Evolutionary conservation across 2,797 vertebrate species (phyloP), one percentile per base, ranked within the genome.

Genomic region (Miichthys miiuy): DNA sequence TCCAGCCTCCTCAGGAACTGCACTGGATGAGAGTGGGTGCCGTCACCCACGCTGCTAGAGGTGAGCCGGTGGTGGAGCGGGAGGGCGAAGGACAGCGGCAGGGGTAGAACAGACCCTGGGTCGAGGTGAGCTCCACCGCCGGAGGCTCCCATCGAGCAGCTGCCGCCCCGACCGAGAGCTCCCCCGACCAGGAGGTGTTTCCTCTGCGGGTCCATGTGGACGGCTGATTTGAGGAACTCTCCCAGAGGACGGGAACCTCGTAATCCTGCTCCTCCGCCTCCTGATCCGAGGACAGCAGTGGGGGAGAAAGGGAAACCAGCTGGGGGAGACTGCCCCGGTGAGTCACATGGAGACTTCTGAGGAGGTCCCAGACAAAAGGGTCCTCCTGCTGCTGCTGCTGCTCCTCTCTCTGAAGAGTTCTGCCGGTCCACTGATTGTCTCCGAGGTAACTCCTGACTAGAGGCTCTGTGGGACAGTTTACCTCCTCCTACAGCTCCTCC

Each of bases 1-100:
- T 99, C 98, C 76, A 99, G 96, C 93, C 98, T 96, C 87, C 97
- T 95, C 81, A 99, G 92, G 90, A 99, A 99, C 93, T 99, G 98
- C 79, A 99, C 97, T 0, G 98, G 97, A 78, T 93, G 92, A 30
- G 92, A 61, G 81, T 90, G 88, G 57, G 51, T 0, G 18, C 84
- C 87, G 9, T 92, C 91, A 0, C 93, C 92, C 27, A 95, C 94
- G 17, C 96, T 94, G 0, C 96, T 96, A 4, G 96, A 94, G 54
- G 94, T 88, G 2, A 97, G 96, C 4, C 97, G 91, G 67, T 97
- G 96, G 63, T 92, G 93, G 16, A 95, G 91, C 5, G 92, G 93
- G 7, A 94, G 91, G 78, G 93, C 79, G 64, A 92, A 87, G 21
- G 93, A 90, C 52, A 95, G 86, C 6, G 91, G 88, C 62, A 94